phyloP scores from a whole-genome alignment of 2,113 vertebrate species.

The Ictalurus furcatus region DNA sequence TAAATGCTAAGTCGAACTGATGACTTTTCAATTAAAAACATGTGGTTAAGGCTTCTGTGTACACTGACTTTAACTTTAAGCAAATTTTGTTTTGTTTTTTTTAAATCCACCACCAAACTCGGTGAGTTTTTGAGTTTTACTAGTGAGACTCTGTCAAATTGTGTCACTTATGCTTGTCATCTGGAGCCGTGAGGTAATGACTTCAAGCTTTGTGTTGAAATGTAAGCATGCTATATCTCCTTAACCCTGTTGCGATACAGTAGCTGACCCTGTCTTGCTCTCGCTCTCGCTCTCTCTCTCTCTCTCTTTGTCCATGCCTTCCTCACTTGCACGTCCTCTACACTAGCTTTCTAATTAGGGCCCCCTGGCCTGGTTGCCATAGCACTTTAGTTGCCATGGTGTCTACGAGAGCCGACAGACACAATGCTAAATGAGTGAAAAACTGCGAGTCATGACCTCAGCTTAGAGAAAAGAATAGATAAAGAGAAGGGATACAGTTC shows the following conservation, averaged over 20 bases:
- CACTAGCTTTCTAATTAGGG: conserved; percentile 57
- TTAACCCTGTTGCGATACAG: background rate
- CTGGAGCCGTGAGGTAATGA: background rate
- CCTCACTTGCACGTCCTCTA: conserved; percentile 38
- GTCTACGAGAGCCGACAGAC: conserved; percentile 37
- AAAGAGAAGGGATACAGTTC: background rate
- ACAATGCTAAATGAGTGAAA: conserved; percentile 17
- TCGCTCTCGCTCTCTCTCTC: background rate
- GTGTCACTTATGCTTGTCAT: background rate
- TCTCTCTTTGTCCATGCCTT: conserved; percentile 15
- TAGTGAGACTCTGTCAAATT: background rate
- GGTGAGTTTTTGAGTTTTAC: background rate
- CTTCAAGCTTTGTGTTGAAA: background rate
- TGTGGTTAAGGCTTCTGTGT: background rate
- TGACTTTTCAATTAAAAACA: background rate
- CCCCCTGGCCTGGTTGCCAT: conserved; percentile 53
- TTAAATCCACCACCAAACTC: background rate
- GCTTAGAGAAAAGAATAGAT: background rate
- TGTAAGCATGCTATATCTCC: background rate
- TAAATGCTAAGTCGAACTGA: background rate
- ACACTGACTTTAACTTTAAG: background rate
- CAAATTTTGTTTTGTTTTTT: too few relatives aligned
- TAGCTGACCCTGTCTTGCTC: background rate
- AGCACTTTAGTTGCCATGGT: conserved; percentile 55
- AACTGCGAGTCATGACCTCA: conserved; percentile 6